Evolutionary conservation across 2,888 invertebrate genomes (phyloP).

Genomic region (Strigamia crassipes): DNA sequence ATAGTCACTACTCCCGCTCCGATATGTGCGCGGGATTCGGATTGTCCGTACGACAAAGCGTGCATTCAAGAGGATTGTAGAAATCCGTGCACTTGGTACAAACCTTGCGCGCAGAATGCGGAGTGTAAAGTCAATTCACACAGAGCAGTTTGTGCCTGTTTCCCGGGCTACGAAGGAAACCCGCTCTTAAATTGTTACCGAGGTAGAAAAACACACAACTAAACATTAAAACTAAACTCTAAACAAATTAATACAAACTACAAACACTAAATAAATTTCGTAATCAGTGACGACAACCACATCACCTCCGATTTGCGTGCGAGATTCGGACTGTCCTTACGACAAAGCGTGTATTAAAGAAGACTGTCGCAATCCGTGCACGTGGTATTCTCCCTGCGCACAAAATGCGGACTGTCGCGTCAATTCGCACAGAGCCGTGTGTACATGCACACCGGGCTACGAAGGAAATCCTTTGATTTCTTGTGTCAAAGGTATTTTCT

Average conservation of each 20-base stretch:
- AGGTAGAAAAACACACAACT: constrained; percentile 51
- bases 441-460: constrained; percentile 58
- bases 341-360: constrained; percentile 45
- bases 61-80: constrained; percentile 51
- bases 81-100: constrained; percentile 50
- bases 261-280: neutral
- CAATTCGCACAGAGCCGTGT: constrained; percentile 72
- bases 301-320: constrained; percentile 2
- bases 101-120: constrained; percentile 59
- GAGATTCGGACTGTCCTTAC: constrained; percentile 25
- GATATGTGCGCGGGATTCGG: constrained; percentile 48
- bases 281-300: constrained; percentile 24
- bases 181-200: constrained; percentile 53
- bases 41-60: constrained; percentile 48
- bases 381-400: constrained; percentile 67
- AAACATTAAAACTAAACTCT: constrained; percentile 47
- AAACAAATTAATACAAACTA: neutral
- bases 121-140: constrained; percentile 49
- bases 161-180: constrained; percentile 54
- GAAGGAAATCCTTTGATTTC: constrained; percentile 48
- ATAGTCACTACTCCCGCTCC: constrained; percentile 44
- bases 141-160: constrained; percentile 59
- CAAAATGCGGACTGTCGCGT: constrained; percentile 76
- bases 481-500: constrained; percentile 43
- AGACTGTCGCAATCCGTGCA: constrained; percentile 42